Evolutionary conservation across 2,888 invertebrate genomes (phyloP).

Genomic region (Drosophila differens): DNA sequence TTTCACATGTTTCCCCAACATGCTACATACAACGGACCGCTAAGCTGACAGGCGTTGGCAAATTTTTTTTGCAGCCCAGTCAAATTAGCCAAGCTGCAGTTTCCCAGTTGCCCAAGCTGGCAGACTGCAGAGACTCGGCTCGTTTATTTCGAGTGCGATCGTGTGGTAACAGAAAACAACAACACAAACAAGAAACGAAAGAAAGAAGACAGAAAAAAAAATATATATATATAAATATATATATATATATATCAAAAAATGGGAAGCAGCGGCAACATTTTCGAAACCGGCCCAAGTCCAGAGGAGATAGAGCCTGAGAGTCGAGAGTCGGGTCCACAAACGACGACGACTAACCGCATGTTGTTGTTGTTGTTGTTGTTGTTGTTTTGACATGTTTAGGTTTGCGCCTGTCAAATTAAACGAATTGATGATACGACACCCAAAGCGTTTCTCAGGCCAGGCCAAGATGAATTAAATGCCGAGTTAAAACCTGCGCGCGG

Average conservation of each 20-base stretch:
- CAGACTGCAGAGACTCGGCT: constrained; percentile 15
- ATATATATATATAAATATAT: background rate
- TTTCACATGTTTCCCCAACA: constrained; percentile 80
- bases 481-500: constrained; percentile 76
- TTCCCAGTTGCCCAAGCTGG: constrained; percentile 12
- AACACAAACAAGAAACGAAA: constrained; percentile 5
- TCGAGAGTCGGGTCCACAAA: constrained; percentile 39
- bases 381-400: constrained; percentile 86
- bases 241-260: constrained; percentile 15
- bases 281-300: constrained; percentile 55
- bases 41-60: constrained; percentile 84
- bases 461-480: constrained; percentile 80
- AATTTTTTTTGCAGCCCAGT: constrained; percentile 63
- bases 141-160: constrained; percentile 40
- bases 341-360: constrained; percentile 76
- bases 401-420: constrained; percentile 86
- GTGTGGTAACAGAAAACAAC: constrained; percentile 37
- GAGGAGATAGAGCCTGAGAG: constrained; percentile 38
- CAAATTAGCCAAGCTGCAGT: constrained; percentile 27
- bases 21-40: constrained; percentile 64
- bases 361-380: constrained; percentile 57
- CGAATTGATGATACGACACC: constrained; percentile 86
- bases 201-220: background rate
- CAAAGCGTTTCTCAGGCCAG: constrained; percentile 85
- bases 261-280: constrained; percentile 60